phyloP scores from a whole-genome alignment of 2,888 invertebrate species.

The Imbricaverruca yamaguchii region DNA sequence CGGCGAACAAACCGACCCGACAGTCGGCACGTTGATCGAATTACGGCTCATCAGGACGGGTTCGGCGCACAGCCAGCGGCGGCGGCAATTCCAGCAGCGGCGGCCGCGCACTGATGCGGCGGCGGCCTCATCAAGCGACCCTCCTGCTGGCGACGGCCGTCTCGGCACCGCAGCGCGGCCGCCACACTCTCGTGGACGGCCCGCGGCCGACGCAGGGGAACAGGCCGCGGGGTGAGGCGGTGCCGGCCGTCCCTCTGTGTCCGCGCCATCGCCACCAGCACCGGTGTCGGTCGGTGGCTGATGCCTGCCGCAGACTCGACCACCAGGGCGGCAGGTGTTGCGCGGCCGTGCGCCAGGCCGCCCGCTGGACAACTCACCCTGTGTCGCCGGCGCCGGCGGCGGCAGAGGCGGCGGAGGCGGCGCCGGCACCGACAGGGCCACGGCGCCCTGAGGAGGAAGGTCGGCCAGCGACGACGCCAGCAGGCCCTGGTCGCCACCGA shows the following conservation, averaged over 20 bases:
- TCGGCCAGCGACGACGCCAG: background rate
- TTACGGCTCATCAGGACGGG: background rate
- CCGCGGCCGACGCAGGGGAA: too few relatives aligned
- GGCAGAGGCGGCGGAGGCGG: constrained; percentile 20
- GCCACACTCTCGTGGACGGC: too few relatives aligned
- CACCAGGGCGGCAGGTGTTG: too few relatives aligned
- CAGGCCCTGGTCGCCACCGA: background rate
- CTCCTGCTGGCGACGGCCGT: background rate
- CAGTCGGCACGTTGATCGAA: background rate
- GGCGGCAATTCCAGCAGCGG: background rate
- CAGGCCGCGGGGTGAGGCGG: too few relatives aligned
- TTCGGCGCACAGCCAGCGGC: background rate
- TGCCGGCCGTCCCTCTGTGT: too few relatives aligned
- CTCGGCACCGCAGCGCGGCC: too few relatives aligned
- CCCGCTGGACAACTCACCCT: too few relatives aligned
- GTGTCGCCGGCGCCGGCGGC: background rate
- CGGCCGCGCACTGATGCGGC: too few relatives aligned
- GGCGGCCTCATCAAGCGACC: background rate
- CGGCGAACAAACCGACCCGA: too few relatives aligned
- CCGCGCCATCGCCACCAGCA: too few relatives aligned
- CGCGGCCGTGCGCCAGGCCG: too few relatives aligned
- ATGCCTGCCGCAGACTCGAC: background rate
- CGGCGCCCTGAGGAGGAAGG: background rate
- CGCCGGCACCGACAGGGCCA: background rate
- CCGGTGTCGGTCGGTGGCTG: background rate